Percentiles rank a stretch among this genome's conserved stretches.
phyloP scores from a whole-genome alignment of 35 echinoderm and acorn worm species.

The Lytechinus variegatus region DNA sequence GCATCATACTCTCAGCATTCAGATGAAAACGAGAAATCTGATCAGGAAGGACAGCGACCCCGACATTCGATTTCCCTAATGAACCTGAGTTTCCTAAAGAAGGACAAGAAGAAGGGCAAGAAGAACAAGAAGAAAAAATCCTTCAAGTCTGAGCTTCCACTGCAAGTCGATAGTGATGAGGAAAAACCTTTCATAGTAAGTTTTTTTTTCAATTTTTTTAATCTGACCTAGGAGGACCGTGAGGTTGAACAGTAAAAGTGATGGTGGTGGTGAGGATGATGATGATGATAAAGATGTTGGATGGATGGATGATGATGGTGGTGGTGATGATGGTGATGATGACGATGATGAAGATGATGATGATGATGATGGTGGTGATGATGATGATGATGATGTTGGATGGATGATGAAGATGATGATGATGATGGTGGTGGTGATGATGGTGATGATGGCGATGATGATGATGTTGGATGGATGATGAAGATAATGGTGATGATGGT shows the following conservation, averaged over 20 bases:
- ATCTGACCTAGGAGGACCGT: background rate
- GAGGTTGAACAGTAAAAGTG: too few relatives aligned
- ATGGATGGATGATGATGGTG: too few relatives aligned
- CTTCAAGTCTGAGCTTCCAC: background rate
- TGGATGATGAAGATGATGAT: background rate
- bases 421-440: background rate
- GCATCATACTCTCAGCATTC: background rate
- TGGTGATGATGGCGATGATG: background rate
- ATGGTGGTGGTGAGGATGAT: background rate
- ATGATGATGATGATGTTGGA: too few relatives aligned
- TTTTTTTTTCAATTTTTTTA: background rate
- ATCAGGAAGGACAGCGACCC: background rate
- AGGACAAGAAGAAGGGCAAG: background rate
- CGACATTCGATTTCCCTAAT: background rate
- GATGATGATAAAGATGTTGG: too few relatives aligned
- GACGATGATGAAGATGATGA: too few relatives aligned
- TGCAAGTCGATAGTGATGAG: background rate
- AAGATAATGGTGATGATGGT: background rate
- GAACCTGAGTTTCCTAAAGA: background rate
- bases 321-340: too few relatives aligned
- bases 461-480: background rate
- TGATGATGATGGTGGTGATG: too few relatives aligned
- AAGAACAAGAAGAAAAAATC: too few relatives aligned
- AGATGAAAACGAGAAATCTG: background rate
- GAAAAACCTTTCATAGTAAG: background rate